Evolutionary conservation across 2,888 invertebrate genomes (phyloP), one percentile per base, ranked within the genome.

Genomic region (Sericinus montela): DNA sequence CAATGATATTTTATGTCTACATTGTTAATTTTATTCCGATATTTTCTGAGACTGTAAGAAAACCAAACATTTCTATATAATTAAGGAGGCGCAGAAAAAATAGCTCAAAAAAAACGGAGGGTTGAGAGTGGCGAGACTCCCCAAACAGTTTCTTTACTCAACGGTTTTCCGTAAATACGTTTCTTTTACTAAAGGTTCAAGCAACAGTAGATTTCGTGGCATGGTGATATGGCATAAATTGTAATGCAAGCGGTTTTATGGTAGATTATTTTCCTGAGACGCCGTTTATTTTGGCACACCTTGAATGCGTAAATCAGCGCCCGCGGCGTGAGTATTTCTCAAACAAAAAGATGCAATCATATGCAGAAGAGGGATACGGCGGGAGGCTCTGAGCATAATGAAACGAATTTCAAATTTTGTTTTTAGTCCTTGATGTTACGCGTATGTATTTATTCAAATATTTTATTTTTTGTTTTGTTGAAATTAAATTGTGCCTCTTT

Each of bases 271-370:
- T 86, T 82, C 79, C 69, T 78, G 72, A 77, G 78, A 66, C 75
- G 67, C 74, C 78, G 67, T 85, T 49, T 86, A 89, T 89, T 88
- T 85, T 83, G 86, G 85, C 84, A 86, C 88, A 87, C 87, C 87
- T 85, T 84, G 88, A 80, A 86, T 80, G 83, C 88, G 88, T 89
- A 89, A 89, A 89, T 88, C 89, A 89, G 83, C 72, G 87, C 85
- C 72, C 61, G 72, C 69, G 81, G 88, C 82, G 69, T 49, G 74
- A 60, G 67, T 72, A 80, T 81, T 87, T 84, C 83, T 82, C 76
- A 82, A 73, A 76, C 77, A 82, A 87, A 81, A 81, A 86, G 80
- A 86, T 85, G 85, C 87, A 87, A 86, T 86, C 86, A 86, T 82
- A 83, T 82, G 84, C 82, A 85, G 79, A 32, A 80, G 70, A 50